These are phyloP conservation scores for Mycalesis mineus DNA, from an alignment of 2,888 invertebrate genomes.

Conservation along the genomic window DNA sequence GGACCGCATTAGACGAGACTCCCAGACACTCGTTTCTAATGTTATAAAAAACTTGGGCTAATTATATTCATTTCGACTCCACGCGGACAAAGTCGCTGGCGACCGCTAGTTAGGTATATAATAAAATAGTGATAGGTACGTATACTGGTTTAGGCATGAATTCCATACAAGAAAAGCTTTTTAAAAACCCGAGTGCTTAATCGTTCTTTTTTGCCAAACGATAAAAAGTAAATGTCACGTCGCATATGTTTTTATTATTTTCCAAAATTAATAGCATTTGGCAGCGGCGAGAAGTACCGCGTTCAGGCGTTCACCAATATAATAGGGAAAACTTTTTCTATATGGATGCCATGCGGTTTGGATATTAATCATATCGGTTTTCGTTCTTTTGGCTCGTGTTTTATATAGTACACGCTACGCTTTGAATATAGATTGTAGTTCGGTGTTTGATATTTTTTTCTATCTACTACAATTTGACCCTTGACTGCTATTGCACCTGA, in stretches of 20 bases:
- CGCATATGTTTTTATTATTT: slow-evolving; percentile 5
- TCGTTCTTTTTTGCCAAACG: not conserved
- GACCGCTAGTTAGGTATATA: no score
- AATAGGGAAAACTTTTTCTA: slow-evolving; percentile 12
- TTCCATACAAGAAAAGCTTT: no score
- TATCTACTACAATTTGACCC: no score
- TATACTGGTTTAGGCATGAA: no score
- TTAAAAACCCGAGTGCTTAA: not conserved
- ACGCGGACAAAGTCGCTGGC: no score
- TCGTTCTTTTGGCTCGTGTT: slow-evolving; percentile 8
- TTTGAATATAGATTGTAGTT: not conserved
- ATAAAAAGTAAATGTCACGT: not conserved
- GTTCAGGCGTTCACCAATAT: slow-evolving; percentile 14
- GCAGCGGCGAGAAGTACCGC: slow-evolving; percentile 11
- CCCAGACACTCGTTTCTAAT: no score
- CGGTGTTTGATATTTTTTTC: no score
- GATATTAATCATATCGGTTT: slow-evolving; percentile 13
- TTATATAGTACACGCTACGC: not conserved
- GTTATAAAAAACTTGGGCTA: no score
- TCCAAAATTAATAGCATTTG: slow-evolving; percentile 13
- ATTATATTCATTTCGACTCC: no score
- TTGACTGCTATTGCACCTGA: no score
- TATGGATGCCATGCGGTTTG: slow-evolving; percentile 18
- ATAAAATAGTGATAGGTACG: no score
- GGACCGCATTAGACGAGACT: no score